Percentiles rank a stretch among this genome's conserved stretches.
phyloP scores from a whole-genome alignment of 1,140 invertebrate genomes.

The Eufriesea mexicana region DNA sequence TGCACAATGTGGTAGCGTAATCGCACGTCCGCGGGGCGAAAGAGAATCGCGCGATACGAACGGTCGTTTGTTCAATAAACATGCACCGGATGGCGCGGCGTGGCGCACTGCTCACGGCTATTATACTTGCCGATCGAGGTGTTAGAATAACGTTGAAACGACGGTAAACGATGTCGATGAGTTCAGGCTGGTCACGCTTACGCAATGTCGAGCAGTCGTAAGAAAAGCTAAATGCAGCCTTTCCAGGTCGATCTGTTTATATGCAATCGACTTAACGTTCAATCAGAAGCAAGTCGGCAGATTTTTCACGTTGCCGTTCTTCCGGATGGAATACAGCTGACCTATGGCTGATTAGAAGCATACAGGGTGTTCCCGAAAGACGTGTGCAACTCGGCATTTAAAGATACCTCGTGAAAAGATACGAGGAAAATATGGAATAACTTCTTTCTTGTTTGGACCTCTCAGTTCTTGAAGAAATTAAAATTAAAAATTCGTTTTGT shows the following conservation, averaged over 20 bases:
- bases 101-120: conserved; percentile 31
- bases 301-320: too few relatives aligned
- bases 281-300: conserved; percentile 4
- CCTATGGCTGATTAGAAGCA: too few relatives aligned
- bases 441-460: too few relatives aligned
- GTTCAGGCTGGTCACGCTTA: conserved; percentile 27
- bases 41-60: conserved; percentile 44
- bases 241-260: conserved; percentile 30
- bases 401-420: too few relatives aligned
- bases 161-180: conserved; percentile 35
- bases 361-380: too few relatives aligned
- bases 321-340: too few relatives aligned
- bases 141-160: conserved; percentile 41
- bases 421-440: too few relatives aligned
- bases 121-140: conserved; percentile 45
- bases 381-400: too few relatives aligned
- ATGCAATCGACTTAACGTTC: conserved; percentile 13
- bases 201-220: conserved; percentile 38
- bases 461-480: too few relatives aligned
- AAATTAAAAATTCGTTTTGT: too few relatives aligned
- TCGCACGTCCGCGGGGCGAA: conserved; percentile 3
- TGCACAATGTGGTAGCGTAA: conserved; percentile 33
- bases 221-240: conserved; percentile 33
- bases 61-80: conserved; percentile 57
- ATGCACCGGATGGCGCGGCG: not conserved